phyloP scores from a whole-genome alignment of 37 sponge, comb jelly and placozoan genomes.

The Amphimedon queenslandica region DNA sequence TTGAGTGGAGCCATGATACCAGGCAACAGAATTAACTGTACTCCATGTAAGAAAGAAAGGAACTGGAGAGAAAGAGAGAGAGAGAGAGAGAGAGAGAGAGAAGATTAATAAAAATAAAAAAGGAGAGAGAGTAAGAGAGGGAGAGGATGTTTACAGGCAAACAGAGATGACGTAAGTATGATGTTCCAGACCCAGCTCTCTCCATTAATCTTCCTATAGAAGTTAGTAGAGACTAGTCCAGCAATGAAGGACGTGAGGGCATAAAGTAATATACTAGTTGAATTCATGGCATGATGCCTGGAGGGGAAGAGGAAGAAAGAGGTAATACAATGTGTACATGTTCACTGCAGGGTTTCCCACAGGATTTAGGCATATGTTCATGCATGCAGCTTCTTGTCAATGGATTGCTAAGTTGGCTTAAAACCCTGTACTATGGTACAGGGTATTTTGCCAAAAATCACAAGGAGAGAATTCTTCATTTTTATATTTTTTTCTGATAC shows the following conservation, averaged over 20 bases:
- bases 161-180: slow-evolving; percentile 80
- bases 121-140: neutral
- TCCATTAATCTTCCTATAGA: slow-evolving; percentile 80
- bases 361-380: neutral
- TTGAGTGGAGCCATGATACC: slow-evolving; percentile 78
- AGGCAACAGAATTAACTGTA: slow-evolving; percentile 85
- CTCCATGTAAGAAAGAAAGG: slow-evolving; percentile 93
- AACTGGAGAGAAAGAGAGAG: slow-evolving; percentile 10
- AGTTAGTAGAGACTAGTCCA: slow-evolving; percentile 75
- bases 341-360: no score
- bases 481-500: no score
- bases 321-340: no score
- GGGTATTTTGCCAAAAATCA: no score
- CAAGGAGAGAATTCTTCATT: no score
- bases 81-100: neutral
- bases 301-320: neutral
- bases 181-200: slow-evolving; percentile 93
- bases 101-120: no score
- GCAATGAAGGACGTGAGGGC: slow-evolving; percentile 87
- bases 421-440: no score
- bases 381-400: no score
- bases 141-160: slow-evolving; percentile 24
- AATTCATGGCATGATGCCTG: slow-evolving; percentile 89
- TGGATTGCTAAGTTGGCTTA: no score
- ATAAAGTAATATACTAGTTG: slow-evolving; percentile 79